phyloP scores from a whole-genome alignment of 2,113 vertebrate genomes.

The Odobenus rosmarus region DNA sequence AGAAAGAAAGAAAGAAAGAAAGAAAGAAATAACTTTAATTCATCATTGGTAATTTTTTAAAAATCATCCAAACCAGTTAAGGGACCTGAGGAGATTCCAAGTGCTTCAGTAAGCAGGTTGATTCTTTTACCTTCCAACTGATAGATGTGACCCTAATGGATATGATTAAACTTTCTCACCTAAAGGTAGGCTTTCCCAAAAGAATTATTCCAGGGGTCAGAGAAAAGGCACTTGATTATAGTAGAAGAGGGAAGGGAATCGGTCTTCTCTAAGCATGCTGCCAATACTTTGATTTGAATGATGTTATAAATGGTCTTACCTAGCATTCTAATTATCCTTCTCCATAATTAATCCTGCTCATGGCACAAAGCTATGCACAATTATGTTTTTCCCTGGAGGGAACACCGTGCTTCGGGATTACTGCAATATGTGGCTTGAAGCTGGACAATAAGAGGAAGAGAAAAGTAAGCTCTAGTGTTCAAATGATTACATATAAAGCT shows the following conservation, averaged over 20 bases:
- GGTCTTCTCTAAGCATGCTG: background rate
- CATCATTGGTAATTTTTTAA: background rate
- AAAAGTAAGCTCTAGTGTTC: conserved; percentile 43
- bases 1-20: background rate
- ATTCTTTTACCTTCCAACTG: background rate
- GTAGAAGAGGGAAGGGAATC: background rate
- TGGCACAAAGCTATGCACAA: conserved; percentile 38
- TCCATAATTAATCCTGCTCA: conserved; percentile 50
- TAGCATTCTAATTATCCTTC: conserved; percentile 53
- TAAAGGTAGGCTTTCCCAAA: background rate
- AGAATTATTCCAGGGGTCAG: background rate
- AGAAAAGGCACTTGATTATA: background rate
- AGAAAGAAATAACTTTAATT: background rate
- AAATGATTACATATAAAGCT: conserved; percentile 37
- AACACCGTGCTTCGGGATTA: background rate
- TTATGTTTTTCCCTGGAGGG: conserved; percentile 34
- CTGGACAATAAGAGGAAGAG: background rate
- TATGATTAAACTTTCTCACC: background rate
- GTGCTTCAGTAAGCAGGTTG: background rate
- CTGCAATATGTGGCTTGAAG: background rate
- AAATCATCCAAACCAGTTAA: background rate
- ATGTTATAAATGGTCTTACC: conserved; percentile 24
- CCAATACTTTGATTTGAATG: conserved; percentile 26
- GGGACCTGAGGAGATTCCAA: background rate
- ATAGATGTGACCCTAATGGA: background rate